Evolutionary conservation across 2,797 vertebrate genomes (phyloP), one percentile per base, ranked within the genome.

Genomic region (Lagorchestes hirsutus): DNA sequence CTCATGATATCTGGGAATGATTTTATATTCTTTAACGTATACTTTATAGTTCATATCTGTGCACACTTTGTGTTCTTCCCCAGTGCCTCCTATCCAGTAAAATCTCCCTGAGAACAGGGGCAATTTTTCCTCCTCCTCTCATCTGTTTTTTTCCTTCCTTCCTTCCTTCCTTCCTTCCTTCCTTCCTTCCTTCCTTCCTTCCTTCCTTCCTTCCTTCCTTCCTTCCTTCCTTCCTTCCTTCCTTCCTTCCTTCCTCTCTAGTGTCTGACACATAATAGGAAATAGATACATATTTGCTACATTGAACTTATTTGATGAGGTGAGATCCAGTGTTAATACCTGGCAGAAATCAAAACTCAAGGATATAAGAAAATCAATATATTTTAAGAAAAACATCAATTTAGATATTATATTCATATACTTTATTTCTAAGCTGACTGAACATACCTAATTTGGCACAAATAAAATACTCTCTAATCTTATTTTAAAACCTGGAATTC

Each of bases 401-500:
- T 74, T 74, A 40, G 27, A n/a, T 74, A 10, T 0, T 27, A 3
- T 87, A 24, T 87, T 87, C 40, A 12, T 3, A 50, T 87, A 10
- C 74, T 87, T 34, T 54, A 12, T 54, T 14, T 55, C 31, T 13
- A 91, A 91, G 24, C 27, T 91, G 52, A 91, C 18, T 54, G 31
- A 55, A 91, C 16, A 90, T 11, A 34, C 28, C 31, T 34, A 91
- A 31, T 91, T n/a, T 91, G 90, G 90, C 54, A 54, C 90, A 54
- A 91, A 55, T 91, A 55, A 91, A 91, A 91, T 91, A 55, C 52
- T 22, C 13, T 91, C 5, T 4, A 91, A 54, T 91, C 11, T 95
- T 52, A 95, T 90, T 94, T 94, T 92, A 94, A 92, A 74, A 95
- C 90, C 90, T 58, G 91, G 10, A 50, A 28, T 16, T 46, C 0